A percentile compares a stretch with the other conserved stretches of the same genome.
phyloP scores from a whole-genome alignment of 2,797 vertebrate genomes.

The Delichon dasypus region DNA sequence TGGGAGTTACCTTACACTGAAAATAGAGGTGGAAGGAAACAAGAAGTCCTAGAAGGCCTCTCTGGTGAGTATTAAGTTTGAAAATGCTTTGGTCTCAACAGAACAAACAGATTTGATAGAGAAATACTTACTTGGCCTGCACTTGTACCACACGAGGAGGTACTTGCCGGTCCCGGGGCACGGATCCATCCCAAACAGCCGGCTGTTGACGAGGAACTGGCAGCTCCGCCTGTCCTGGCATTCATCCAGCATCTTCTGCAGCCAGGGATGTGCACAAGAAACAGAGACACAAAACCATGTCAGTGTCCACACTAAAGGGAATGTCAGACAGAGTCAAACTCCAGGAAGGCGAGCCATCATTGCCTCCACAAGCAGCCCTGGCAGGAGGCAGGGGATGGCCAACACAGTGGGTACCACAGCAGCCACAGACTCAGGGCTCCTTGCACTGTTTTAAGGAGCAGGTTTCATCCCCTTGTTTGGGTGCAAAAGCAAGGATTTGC shows the following conservation, averaged over 20 bases:
- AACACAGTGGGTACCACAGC: rapidly evolving
- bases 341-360: neutral
- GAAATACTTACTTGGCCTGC: slow-evolving; percentile 87
- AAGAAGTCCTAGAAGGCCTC: neutral
- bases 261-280: neutral
- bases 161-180: slow-evolving; percentile 88
- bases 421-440: rapidly evolving
- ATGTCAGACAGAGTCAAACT: rapidly evolving
- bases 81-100: neutral
- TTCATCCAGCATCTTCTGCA: slow-evolving; percentile 90
- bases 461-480: neutral
- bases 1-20: neutral
- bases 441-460: neutral
- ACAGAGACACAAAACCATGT: slow-evolving; percentile 37
- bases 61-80: neutral
- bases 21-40: neutral
- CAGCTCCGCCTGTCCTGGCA: slow-evolving; percentile 90
- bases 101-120: neutral
- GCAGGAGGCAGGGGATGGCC: neutral
- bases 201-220: slow-evolving; percentile 88
- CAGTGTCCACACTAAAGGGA: neutral
- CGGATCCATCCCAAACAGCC: slow-evolving; percentile 86
- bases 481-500: neutral
- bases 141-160: slow-evolving; percentile 90
- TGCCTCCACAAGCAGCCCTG: neutral